Evolutionary conservation across 2,797 vertebrate genomes (phyloP).

Genomic region (Sebastiscus albofasciatus): DNA sequence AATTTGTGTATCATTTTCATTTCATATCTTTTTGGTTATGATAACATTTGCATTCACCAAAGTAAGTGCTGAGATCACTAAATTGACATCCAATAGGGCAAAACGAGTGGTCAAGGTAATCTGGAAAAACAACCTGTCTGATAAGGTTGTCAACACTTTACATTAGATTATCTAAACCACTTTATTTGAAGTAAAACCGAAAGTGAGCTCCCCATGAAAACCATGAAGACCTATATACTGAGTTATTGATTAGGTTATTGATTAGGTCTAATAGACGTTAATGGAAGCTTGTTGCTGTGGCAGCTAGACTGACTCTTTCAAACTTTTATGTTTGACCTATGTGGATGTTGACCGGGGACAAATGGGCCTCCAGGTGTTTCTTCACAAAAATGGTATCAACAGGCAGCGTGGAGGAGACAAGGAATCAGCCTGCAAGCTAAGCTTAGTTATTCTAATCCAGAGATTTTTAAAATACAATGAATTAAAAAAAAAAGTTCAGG

Average conservation of each 20-base stretch:
- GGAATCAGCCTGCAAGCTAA: background rate
- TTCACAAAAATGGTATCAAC: background rate
- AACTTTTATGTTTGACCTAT: background rate
- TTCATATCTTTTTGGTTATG: background rate
- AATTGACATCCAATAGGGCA: background rate
- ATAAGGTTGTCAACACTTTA: background rate
- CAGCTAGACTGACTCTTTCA: too few species aligned
- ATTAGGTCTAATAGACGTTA: too few species aligned
- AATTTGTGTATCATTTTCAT: background rate
- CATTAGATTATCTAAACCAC: background rate
- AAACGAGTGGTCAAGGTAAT: background rate
- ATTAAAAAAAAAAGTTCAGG: background rate
- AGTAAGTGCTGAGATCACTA: background rate
- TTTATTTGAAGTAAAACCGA: slow-evolving; percentile 12
- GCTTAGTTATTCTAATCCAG: background rate
- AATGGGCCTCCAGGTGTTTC: background rate
- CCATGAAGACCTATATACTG: background rate
- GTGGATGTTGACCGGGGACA: background rate
- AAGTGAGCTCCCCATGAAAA: background rate
- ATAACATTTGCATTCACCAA: background rate
- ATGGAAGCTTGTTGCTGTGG: too few species aligned
- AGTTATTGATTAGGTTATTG: too few species aligned
- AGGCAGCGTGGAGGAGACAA: too few species aligned
- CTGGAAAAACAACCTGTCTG: background rate
- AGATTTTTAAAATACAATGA: background rate